These are phyloP conservation scores for Parnassius smintheus DNA, from an alignment of 2,888 invertebrate species.

Conservation along the genomic window DNA sequence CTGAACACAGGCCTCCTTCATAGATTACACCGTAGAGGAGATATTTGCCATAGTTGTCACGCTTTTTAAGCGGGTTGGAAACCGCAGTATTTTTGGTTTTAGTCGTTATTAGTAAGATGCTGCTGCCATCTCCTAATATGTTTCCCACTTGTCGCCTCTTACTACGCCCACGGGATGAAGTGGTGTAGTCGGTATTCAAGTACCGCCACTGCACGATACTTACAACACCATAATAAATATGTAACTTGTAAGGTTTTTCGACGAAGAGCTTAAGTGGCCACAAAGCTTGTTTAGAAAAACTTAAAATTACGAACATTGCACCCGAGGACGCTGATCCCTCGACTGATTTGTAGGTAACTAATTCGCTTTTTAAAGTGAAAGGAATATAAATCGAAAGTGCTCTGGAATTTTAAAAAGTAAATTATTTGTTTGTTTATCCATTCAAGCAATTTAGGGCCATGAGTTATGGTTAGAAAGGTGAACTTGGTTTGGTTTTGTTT, in stretches of 20 bases:
- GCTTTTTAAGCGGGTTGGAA: too few relatives aligned
- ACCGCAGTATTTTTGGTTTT: too few relatives aligned
- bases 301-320: conserved; percentile 10
- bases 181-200: too few relatives aligned
- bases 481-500: neutral
- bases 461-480: neutral
- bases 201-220: too few relatives aligned
- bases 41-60: too few relatives aligned
- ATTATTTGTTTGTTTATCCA: neutral
- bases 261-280: conserved; percentile 6
- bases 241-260: conserved; percentile 13
- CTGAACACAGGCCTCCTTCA: too few relatives aligned
- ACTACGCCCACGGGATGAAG: too few relatives aligned
- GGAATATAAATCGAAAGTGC: conserved; percentile 1
- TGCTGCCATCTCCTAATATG: too few relatives aligned
- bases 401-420: neutral
- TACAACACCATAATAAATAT: too few relatives aligned
- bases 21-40: too few relatives aligned
- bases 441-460: neutral
- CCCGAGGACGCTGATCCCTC: conserved; percentile 10
- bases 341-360: conserved; percentile 1
- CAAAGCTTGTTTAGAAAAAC: conserved; percentile 21
- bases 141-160: too few relatives aligned
- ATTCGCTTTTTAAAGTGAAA: conserved; percentile 1
- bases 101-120: too few relatives aligned